Evolutionary conservation across 2,797 vertebrate species (phyloP), one percentile per base, ranked within the genome.

Genomic region (Spinus pinus): DNA sequence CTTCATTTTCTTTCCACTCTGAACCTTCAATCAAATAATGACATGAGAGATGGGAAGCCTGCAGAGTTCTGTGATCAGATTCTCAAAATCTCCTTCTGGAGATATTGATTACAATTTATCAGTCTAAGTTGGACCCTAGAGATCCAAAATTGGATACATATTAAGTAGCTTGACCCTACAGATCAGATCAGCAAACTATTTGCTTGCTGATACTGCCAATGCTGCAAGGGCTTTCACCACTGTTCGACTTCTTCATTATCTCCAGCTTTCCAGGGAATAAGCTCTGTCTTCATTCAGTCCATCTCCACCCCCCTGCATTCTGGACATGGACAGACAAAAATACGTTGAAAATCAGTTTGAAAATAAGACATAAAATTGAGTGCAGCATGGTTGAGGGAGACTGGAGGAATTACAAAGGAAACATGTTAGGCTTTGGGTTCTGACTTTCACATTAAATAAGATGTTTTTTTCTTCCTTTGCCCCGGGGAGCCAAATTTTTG

Each of bases 1-100:
- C 80, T 35, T 49, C 37, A 27, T 70, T 86, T 93, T 93, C 51
- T 84, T 89, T 75, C 47, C 15, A n/a, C 79, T 92, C 61, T 61
- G 57, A 84, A 31, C 33, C 24, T 88, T 86, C 73, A 80, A 22
- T 49, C 37, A 62, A 90, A 75, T 79, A 61, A 37, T 39, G 18
- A 61, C 62, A 88, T 0, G 2, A 54, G 67, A 73, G 22, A 46
- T 11, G 17, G 62, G 33, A 81, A 83, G 72, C 60, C 42, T 82
- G n/a, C 35, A 51, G 64, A 62, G 39, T 70, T 85, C 56, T 86
- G 33, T 33, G 50, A 80, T 82, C 74, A 77, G 67, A 84, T 71
- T 89, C 60, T 73, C 83, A 85, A 90, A 77, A 51, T 66, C 44
- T 77, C 67, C 33, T 71, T 51, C 57, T 47, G 78, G 44, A 88